These are phyloP conservation scores for Amblyjoppa fuscipennis DNA, from an alignment of 2,888 invertebrate species.

Conservation along the genomic window DNA sequence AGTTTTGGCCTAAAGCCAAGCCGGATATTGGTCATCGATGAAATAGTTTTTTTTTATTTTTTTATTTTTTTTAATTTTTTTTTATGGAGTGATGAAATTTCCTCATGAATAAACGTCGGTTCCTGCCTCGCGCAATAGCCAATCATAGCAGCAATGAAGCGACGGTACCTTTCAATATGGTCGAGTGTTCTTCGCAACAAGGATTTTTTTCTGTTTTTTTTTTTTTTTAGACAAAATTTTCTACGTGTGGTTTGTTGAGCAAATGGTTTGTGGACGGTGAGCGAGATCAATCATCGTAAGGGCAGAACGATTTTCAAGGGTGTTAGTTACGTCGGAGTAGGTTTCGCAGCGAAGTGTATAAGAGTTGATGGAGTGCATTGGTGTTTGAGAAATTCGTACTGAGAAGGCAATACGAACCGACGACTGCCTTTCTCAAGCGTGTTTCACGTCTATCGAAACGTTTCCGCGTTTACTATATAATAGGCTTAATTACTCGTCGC, in stretches of 20 bases:
- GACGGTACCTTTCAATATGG: too few relatives aligned
- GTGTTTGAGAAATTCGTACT: not conserved
- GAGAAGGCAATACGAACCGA: not conserved
- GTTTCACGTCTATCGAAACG: conserved; percentile 38
- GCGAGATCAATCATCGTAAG: not conserved
- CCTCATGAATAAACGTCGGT: too few relatives aligned
- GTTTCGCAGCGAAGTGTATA: not conserved
- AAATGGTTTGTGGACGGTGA: not conserved
- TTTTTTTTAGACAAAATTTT: not conserved
- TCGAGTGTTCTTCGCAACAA: too few relatives aligned
- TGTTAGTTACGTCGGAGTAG: not conserved
- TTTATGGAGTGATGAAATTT: too few relatives aligned
- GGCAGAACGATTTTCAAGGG: not conserved
- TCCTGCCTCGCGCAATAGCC: too few relatives aligned
- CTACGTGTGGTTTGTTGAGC: not conserved
- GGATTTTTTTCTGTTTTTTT: too few relatives aligned
- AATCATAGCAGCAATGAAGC: too few relatives aligned
- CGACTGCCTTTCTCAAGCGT: not conserved
- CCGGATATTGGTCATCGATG: too few relatives aligned
- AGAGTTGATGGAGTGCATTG: conserved; percentile 13
- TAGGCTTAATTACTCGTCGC: conserved; percentile 57
- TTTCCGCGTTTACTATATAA: conserved; percentile 56
- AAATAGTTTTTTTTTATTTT: too few relatives aligned
- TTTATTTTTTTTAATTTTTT: too few relatives aligned
- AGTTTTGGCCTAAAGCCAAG: too few relatives aligned